Evolutionary conservation across 2,797 vertebrate species (phyloP), one percentile per base, ranked within the genome.

Genomic region (Urophycis tenuis): DNA sequence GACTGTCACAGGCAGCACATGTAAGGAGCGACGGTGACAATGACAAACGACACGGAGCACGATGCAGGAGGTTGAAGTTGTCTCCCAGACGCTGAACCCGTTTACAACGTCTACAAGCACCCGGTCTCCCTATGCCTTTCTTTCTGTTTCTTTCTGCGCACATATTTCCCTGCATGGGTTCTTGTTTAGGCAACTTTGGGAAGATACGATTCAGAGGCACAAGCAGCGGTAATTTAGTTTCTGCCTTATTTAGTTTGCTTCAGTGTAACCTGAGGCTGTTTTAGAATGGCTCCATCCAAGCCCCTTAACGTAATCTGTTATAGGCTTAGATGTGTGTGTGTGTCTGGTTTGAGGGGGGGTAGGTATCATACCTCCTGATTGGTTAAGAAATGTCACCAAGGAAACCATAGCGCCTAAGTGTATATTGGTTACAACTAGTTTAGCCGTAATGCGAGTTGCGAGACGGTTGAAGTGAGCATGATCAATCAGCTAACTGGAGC

Each of bases 301-400:
- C 89, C 85, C 75, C 70, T 87, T 93, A 93, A 94, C 92, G 89
- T 91, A 93, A 94, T 94, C 89, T 91, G 89, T 93, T 91, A 91
- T 89, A 83, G 85, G 85, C 86, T 84, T 88, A 86, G 80, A 81
- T 87, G 85, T 53, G 49, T 60, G 9, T 12, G 53, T 29, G 53
- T 64, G 53, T 64, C 6, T 64, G 49, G 19, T 22, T 53, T n/a
- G 85, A 85, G 84, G 81, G 85, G 77, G 80, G 82, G 75, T 76
- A 83, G 83, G 77, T 82, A 80, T 78, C 11, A 35, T 76, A 86
- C 79, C 75, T 81, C 81, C 75, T 87, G 87, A 92, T 92, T 92
- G 91, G 92, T 81, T 86, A 75, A 83, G 77, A 86, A 88, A 90
- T 86, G 89, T 92, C 90, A 92, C 90, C 90, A 86, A 90, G 92